Evolutionary conservation across 2,113 vertebrate genomes (phyloP), one percentile per base, ranked within the genome.

Genomic region (Xerus inauris): DNA sequence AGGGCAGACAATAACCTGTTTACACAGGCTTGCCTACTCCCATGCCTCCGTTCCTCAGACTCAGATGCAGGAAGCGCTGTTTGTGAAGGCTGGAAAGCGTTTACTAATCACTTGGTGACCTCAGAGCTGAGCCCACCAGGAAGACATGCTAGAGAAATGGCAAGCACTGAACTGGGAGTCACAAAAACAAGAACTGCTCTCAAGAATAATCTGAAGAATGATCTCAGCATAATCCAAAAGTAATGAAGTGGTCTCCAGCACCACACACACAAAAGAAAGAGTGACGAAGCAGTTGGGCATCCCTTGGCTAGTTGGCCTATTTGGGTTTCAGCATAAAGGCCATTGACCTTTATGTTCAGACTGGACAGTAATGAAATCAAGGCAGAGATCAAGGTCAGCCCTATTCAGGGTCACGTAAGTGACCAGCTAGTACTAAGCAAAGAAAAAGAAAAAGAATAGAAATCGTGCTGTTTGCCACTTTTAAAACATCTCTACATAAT

Each of bases 31-130:
- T 20, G 5, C 35, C 12, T 22, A 1, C 7, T 40, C 65, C 45
- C 54, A 24, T 6, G 45, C n/a, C 8, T 26, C 11, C 8, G 5
- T 20, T 67, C 62, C 1, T 59, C 45, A 71, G 42, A 71, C 42
- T 8, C 8, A 1, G 0, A 6, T 1, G 9, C n/a, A 26, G 28
- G 47, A 5, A n/a, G 9, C 12, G 0, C 0, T 40, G n/a, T 9
- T 16, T 64, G 24, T 6, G 71, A 45, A 11, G 0, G 0, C 42
- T 9, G 14, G 14, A 20, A 20, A 64, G 40, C 8, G 2, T 28
- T 11, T 20, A 0, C n/a, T 30, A 47, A 5, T 6, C 30, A 2
- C 16, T 38, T 32, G 6, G 5, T 47, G 76, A 28, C 32, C 0
- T 22, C 26, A 7, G 14, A 65, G 19, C 32, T 32, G 3, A 38